Percentiles rank a stretch among this genome's conserved stretches.
Conservation (phyloP, 2,113 vertebrate genomes). For the Epinephelus fuscoguttatus region DNA sequence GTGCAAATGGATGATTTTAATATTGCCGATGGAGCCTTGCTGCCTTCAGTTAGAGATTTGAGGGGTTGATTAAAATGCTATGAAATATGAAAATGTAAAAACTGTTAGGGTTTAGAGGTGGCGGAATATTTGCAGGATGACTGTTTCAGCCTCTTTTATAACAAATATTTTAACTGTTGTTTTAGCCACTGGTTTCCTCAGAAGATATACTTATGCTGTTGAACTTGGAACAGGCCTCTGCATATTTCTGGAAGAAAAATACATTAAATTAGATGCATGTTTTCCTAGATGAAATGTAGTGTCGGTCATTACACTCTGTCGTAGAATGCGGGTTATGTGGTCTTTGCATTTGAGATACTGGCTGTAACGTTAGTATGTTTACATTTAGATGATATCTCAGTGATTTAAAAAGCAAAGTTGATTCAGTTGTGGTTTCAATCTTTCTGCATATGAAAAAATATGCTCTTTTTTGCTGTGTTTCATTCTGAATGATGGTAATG, state of each 20-base stretch:
- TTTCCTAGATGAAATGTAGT: constrained; percentile 41
- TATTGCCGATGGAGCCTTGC: background rate
- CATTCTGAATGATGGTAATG: constrained; percentile 17
- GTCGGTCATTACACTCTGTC: background rate
- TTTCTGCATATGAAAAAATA: background rate
- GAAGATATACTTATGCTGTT: constrained; percentile 46
- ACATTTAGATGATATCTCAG: constrained; percentile 33
- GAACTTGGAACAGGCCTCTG: constrained; percentile 52
- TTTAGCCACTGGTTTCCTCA: constrained; percentile 50
- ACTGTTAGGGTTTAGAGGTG: background rate
- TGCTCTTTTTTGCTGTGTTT: background rate
- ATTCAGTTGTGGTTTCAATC: background rate
- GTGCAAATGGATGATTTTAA: constrained; percentile 20
- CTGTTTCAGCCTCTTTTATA: constrained; percentile 31
- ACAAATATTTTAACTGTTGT: constrained; percentile 53
- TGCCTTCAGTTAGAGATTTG: constrained; percentile 8
- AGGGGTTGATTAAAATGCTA: constrained; percentile 48
- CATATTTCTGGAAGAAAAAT: constrained; percentile 66
- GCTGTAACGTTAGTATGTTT: constrained; percentile 44
- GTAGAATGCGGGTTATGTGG: constrained; percentile 4
- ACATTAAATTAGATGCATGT: constrained; percentile 47
- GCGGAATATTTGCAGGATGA: constrained; percentile 42
- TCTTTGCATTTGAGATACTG: constrained; percentile 36
- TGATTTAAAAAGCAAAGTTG: constrained; percentile 20
- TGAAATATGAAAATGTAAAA: constrained; percentile 31